Percentiles rank a stretch among this genome's conserved stretches.
Conservation (phyloP, 2,113 vertebrate species). For the Sapayoa aenigma region DNA sequence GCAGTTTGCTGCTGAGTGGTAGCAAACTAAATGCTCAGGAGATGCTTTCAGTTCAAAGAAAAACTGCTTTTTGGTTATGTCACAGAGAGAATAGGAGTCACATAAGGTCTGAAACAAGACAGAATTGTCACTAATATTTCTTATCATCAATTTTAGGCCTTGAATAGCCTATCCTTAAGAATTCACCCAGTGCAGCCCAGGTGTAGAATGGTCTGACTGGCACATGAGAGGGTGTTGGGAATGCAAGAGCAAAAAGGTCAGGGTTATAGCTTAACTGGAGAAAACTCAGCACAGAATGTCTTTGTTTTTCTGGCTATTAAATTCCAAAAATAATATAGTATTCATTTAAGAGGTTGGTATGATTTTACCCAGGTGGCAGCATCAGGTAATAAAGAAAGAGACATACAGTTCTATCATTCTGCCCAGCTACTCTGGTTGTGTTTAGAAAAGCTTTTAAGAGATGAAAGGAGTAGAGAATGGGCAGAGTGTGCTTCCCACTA, state of each 20-base stretch:
- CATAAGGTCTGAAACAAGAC: not conserved
- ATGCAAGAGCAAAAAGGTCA: not conserved
- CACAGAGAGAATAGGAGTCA: not conserved
- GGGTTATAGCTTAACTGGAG: not conserved
- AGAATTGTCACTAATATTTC: not conserved
- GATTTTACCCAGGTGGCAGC: not conserved
- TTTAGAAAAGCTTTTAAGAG: conserved; percentile 27
- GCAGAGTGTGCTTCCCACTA: not conserved
- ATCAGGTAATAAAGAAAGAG: not conserved
- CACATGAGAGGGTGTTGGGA: not conserved
- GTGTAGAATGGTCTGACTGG: not conserved
- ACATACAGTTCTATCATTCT: not conserved
- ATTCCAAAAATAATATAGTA: not conserved
- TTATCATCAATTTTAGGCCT: not conserved
- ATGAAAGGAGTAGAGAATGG: conserved; percentile 7
- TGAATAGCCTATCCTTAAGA: not conserved
- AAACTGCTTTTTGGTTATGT: not conserved
- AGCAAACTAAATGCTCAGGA: not conserved
- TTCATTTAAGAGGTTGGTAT: not conserved
- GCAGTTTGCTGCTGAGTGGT: not conserved
- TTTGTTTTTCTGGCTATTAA: not conserved
- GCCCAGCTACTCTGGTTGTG: not conserved
- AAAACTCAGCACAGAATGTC: not conserved
- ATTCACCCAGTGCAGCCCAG: rapidly evolving
- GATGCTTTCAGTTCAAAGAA: not conserved